Evolutionary conservation across 2,797 vertebrate genomes (phyloP).

Genomic region (Sebastes paucispinis): DNA sequence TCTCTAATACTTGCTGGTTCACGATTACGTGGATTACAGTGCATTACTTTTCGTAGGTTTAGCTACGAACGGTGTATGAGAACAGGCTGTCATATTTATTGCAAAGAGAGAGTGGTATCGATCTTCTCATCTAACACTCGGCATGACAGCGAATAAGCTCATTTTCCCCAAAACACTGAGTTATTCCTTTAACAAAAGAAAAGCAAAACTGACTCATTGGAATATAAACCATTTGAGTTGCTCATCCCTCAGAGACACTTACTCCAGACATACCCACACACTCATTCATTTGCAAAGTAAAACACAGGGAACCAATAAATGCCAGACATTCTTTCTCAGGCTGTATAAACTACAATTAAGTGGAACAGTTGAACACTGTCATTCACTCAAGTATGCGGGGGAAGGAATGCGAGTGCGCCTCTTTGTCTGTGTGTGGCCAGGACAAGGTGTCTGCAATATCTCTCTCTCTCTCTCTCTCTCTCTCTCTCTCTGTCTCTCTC

Average conservation of each 20-base stretch:
- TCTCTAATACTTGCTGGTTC: not conserved
- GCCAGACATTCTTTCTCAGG: constrained; percentile 74
- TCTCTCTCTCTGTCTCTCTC: constrained; percentile 19
- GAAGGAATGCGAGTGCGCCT: constrained; percentile 63
- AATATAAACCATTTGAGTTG: constrained; percentile 30
- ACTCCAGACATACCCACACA: constrained; percentile 40
- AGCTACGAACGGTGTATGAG: too few species aligned
- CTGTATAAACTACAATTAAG: constrained; percentile 82
- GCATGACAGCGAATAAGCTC: not conserved
- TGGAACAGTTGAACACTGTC: constrained; percentile 74
- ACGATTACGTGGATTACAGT: too few species aligned
- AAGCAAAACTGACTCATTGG: not conserved
- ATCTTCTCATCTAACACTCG: not conserved
- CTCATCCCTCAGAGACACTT: constrained; percentile 42
- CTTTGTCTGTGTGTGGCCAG: constrained; percentile 63
- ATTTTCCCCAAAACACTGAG: not conserved
- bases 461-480: constrained; percentile 21
- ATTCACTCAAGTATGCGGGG: constrained; percentile 71
- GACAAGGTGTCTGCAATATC: constrained; percentile 59
- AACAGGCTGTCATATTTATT: not conserved
- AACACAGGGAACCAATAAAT: constrained; percentile 68
- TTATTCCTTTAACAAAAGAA: not conserved
- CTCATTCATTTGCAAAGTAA: constrained; percentile 60
- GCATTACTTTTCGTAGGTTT: too few species aligned
- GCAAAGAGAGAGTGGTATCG: not conserved